phyloP scores from a whole-genome alignment of 2,888 invertebrate species.

The Busseola fusca region DNA sequence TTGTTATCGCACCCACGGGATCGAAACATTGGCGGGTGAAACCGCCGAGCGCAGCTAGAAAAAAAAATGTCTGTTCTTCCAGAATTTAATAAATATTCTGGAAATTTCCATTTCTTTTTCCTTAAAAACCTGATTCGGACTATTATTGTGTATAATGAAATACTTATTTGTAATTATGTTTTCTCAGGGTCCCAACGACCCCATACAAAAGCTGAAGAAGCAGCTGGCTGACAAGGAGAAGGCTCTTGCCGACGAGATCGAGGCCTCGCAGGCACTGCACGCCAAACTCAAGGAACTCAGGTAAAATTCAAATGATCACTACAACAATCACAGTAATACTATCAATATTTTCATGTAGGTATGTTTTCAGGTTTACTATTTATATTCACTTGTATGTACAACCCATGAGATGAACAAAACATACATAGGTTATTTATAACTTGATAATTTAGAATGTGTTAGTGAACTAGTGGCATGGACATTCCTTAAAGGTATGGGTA shows the following conservation, averaged over 20 bases:
- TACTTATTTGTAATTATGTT: slow-evolving; percentile 14
- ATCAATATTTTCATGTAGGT: not conserved
- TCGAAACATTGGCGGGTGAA: too few relatives aligned
- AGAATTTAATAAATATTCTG: not conserved
- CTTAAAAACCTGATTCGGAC: not conserved
- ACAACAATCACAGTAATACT: not conserved
- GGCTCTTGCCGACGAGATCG: slow-evolving; percentile 92
- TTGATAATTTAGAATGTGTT: not conserved
- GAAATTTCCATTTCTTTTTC: not conserved
- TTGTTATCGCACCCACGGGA: too few relatives aligned
- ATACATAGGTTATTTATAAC: not conserved
- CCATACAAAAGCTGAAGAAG: slow-evolving; percentile 95
- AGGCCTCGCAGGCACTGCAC: slow-evolving; percentile 88
- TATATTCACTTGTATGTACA: not conserved
- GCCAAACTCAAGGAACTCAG: slow-evolving; percentile 54
- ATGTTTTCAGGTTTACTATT: not conserved
- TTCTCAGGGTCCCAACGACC: slow-evolving; percentile 93
- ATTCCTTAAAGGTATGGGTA: not conserved
- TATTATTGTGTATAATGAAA: not conserved
- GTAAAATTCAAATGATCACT: slow-evolving; percentile 2
- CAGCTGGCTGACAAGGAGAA: slow-evolving; percentile 96
- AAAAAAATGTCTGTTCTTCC: not conserved
- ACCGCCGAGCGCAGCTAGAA: not conserved
- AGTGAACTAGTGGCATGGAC: not conserved
- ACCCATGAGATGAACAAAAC: not conserved